phyloP scores from a whole-genome alignment of 2,888 invertebrate species.

The Adelognathus sp. region DNA sequence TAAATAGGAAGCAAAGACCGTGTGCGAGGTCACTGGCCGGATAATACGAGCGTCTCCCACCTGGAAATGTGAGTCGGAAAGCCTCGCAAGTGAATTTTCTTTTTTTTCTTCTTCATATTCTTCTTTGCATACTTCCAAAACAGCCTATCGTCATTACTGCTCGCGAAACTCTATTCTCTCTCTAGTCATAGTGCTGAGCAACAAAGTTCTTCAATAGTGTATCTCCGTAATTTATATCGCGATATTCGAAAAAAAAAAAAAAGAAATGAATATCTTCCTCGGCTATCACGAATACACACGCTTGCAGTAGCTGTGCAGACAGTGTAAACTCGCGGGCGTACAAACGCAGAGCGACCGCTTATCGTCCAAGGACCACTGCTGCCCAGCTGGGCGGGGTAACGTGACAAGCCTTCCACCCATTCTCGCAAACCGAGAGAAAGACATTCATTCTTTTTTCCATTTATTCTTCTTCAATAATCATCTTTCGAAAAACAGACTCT shows the following conservation, averaged over 20 bases:
- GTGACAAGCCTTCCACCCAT: constrained; percentile 16
- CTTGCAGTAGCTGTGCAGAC: not conserved
- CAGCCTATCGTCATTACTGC: not conserved
- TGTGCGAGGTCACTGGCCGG: constrained; percentile 56
- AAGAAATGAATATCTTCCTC: not conserved
- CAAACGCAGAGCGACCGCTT: constrained; percentile 36
- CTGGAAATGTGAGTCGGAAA: constrained; percentile 63
- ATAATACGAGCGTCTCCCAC: constrained; percentile 56
- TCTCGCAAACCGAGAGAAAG: constrained; percentile 46
- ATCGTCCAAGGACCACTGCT: constrained; percentile 51
- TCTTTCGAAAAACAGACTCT: not conserved
- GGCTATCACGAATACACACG: not conserved
- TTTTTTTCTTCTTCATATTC: not conserved
- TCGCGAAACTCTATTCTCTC: not conserved
- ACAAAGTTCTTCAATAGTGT: not conserved
- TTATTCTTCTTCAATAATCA: not conserved
- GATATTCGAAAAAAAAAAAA: not conserved
- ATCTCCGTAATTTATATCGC: not conserved
- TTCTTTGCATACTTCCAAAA: not conserved
- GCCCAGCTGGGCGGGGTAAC: constrained; percentile 61
- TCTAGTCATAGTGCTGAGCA: not conserved
- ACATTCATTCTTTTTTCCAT: not conserved
- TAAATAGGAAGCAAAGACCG: constrained; percentile 46
- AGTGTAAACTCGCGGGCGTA: constrained; percentile 18
- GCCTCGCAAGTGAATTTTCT: constrained; percentile 17